Percentiles rank a stretch among this genome's conserved stretches.
phyloP scores from a whole-genome alignment of 2,113 vertebrate genomes.

The Abramis brama region DNA sequence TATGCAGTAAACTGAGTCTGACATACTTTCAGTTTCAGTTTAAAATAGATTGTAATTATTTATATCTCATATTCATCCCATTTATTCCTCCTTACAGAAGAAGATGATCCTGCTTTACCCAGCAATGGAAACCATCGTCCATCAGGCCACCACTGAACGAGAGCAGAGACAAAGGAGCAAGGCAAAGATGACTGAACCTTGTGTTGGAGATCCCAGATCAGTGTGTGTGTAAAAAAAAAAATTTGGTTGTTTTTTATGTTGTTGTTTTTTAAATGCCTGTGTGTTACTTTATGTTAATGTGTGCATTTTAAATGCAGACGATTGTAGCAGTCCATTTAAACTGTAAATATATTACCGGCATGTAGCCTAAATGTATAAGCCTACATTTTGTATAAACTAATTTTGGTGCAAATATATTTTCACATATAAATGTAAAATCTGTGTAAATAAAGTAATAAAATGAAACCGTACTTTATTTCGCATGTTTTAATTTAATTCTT shows the following conservation, averaged over 20 bases:
- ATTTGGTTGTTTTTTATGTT: too few relatives aligned
- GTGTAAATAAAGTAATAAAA: constrained; percentile 46
- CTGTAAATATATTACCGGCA: constrained; percentile 4
- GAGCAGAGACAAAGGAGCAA: constrained; percentile 63
- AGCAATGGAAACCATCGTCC: constrained; percentile 76
- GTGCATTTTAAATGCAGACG: constrained; percentile 47
- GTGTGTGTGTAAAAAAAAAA: constrained; percentile 36
- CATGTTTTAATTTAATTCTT: constrained; percentile 34
- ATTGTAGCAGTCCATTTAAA: constrained; percentile 65
- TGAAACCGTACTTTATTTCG: constrained; percentile 54
- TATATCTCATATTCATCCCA: background rate
- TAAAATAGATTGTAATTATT: background rate
- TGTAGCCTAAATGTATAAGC: constrained; percentile 15
- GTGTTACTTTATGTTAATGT: constrained; percentile 42
- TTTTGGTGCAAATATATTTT: constrained; percentile 9
- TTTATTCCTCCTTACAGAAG: constrained; percentile 63
- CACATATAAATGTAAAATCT: background rate
- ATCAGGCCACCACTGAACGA: constrained; percentile 65
- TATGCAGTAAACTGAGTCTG: background rate
- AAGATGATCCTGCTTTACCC: constrained; percentile 70
- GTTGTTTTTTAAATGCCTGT: background rate
- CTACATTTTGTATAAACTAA: background rate
- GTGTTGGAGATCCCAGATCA: background rate
- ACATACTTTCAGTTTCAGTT: background rate
- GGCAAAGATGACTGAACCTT: constrained; percentile 30